Percentiles rank a stretch among this genome's conserved stretches.
These are phyloP conservation scores for Alexandromys fortis DNA, from an alignment of 2,113 vertebrate species.

Conservation along the genomic window DNA sequence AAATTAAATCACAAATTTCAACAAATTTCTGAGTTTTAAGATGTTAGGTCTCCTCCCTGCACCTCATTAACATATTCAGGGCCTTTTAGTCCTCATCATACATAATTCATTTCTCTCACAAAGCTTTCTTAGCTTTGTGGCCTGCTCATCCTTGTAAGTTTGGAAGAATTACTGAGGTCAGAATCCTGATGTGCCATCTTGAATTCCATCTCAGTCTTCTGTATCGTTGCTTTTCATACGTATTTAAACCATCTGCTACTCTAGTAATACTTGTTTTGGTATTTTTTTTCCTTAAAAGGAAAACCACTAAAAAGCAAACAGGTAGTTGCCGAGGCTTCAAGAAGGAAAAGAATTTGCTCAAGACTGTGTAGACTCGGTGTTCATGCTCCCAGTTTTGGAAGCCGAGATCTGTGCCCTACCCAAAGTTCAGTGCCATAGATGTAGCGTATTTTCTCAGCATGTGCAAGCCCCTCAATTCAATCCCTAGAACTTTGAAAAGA, in stretches of 20 bases:
- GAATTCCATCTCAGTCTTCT: background rate
- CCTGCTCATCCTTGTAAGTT: background rate
- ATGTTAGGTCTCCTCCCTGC: background rate
- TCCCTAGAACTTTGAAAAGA: background rate
- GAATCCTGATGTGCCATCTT: background rate
- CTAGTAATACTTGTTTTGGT: background rate
- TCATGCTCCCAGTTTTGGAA: background rate
- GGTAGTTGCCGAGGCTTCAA: background rate
- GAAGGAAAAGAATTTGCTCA: background rate
- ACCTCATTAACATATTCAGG: background rate
- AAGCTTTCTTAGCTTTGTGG: background rate
- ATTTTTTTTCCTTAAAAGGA: slow-evolving; percentile 2
- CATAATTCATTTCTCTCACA: background rate
- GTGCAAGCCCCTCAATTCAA: background rate
- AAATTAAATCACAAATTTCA: slow-evolving; percentile 8
- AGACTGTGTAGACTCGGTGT: background rate
- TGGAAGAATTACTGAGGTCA: background rate
- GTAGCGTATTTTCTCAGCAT: background rate
- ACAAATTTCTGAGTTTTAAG: slow-evolving; percentile 18
- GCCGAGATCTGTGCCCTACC: background rate
- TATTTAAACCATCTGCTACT: background rate
- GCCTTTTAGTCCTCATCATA: background rate
- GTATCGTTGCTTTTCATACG: slow-evolving; percentile 9
- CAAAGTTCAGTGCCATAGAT: background rate
- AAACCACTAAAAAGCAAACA: background rate